phyloP scores from a whole-genome alignment of 2,888 invertebrate genomes.

The Habroteleia sp. region DNA sequence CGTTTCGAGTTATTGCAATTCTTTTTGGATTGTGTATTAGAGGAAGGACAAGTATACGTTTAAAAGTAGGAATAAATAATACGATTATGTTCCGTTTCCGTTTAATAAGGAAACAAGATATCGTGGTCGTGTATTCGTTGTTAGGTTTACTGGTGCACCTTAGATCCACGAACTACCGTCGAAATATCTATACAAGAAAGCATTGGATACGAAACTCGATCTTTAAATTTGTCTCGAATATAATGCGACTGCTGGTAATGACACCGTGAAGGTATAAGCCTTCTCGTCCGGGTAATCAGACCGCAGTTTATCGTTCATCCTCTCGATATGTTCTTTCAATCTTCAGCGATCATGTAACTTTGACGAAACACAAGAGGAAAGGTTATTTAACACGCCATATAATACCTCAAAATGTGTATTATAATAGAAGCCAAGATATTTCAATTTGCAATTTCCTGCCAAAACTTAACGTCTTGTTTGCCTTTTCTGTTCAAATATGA shows the following conservation, averaged over 20 bases:
- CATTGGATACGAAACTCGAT: constrained; percentile 80
- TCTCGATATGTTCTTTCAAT: constrained; percentile 61
- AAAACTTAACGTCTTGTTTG: background rate
- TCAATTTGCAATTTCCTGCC: constrained; percentile 10
- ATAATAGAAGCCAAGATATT: constrained; percentile 12
- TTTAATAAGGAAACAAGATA: constrained; percentile 81
- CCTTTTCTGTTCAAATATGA: no score
- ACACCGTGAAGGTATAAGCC: constrained; percentile 71
- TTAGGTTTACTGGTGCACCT: constrained; percentile 67
- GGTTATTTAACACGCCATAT: constrained; percentile 48
- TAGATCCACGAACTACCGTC: constrained; percentile 66
- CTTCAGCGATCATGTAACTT: constrained; percentile 61
- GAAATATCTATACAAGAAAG: constrained; percentile 69
- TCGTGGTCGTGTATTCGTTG: constrained; percentile 68
- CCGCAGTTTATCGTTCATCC: constrained; percentile 73
- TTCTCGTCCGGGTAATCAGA: constrained; percentile 74
- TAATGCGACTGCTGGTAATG: constrained; percentile 72
- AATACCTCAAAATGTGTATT: constrained; percentile 33
- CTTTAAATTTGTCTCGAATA: constrained; percentile 77
- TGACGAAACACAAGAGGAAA: constrained; percentile 48
- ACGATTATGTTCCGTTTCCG: constrained; percentile 81
- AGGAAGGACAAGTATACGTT: constrained; percentile 72
- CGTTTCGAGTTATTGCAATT: constrained; percentile 62
- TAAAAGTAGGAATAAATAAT: constrained; percentile 80
- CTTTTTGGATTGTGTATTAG: constrained; percentile 70